Conservation (phyloP, 1,140 invertebrate genomes). For the Stegodyphus mimosarum region DNA sequence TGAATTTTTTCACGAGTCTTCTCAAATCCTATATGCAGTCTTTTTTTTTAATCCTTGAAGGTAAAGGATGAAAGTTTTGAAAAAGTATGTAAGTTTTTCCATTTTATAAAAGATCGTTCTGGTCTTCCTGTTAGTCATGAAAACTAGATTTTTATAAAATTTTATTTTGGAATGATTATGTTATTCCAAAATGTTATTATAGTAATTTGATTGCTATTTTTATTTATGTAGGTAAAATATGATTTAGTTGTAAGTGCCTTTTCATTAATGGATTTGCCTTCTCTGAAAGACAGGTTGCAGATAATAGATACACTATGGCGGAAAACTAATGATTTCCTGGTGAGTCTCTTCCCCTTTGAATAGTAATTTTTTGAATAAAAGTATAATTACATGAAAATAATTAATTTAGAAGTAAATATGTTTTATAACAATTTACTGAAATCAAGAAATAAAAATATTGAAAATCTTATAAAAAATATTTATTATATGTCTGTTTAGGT, state of each 20-base stretch:
- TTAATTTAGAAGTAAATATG: neutral
- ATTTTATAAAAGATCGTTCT: too few relatives aligned
- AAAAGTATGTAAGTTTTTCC: too few relatives aligned
- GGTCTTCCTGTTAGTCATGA: too few relatives aligned
- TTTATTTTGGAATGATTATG: neutral
- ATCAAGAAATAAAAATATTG: too few relatives aligned
- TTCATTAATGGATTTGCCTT: conserved; percentile 83
- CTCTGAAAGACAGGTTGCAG: conserved; percentile 75
- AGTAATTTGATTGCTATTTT: neutral
- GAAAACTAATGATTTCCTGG: conserved; percentile 83
- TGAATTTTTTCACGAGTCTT: too few relatives aligned
- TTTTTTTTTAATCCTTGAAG: too few relatives aligned
- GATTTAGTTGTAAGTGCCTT: conserved; percentile 85
- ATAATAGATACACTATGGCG: conserved; percentile 83
- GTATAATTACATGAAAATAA: neutral
- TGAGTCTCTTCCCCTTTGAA: conserved; percentile 28
- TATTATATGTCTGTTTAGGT: too few relatives aligned
- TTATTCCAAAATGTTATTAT: neutral
- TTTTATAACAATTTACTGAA: neutral
- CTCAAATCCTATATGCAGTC: too few relatives aligned
- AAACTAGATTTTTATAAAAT: neutral
- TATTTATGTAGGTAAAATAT: conserved; percentile 74
- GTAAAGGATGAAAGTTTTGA: too few relatives aligned
- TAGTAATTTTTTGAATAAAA: too few relatives aligned
- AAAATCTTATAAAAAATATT: too few relatives aligned